Conservation (phyloP, 64 coral and sea anemone species). For the Pocillopora verrucosa region DNA sequence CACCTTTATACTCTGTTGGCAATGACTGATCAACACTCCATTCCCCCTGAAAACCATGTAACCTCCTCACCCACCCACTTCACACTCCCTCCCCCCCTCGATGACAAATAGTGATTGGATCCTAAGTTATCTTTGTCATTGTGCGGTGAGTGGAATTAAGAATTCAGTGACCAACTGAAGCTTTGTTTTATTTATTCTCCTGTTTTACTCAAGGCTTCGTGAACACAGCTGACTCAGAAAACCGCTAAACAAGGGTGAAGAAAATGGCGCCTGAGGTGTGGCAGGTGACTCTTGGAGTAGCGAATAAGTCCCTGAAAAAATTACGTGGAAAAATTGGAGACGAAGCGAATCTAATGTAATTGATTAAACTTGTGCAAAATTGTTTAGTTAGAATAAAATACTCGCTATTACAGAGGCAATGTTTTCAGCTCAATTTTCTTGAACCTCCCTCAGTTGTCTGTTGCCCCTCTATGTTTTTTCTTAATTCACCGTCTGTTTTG, state of each 20-base stretch:
- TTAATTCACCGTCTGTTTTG: too few relatives aligned
- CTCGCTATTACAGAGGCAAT: too few relatives aligned
- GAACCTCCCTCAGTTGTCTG: too few relatives aligned
- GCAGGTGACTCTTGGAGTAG: neutral
- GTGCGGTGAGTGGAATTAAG: neutral
- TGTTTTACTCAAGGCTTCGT: conserved; percentile 18
- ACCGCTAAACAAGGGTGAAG: conserved; percentile 7
- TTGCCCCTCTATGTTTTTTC: too few relatives aligned
- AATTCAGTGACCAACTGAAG: neutral
- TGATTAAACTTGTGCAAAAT: neutral
- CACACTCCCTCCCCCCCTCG: too few relatives aligned
- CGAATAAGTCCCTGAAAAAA: neutral
- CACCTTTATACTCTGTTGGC: too few relatives aligned
- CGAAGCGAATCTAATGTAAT: neutral
- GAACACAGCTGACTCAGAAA: conserved; percentile 62
- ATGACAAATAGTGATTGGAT: too few relatives aligned
- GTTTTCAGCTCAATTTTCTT: too few relatives aligned
- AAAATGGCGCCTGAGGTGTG: neutral
- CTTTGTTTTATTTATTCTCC: neutral
- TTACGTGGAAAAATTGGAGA: neutral
- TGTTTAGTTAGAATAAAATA: neutral
- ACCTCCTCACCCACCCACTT: too few relatives aligned
- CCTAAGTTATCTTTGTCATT: neutral
- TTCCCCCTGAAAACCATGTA: too few relatives aligned
- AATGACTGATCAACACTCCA: too few relatives aligned